phyloP scores from a whole-genome alignment of 37 sponge, comb jelly and placozoan species.

The Oopsacas minuta region DNA sequence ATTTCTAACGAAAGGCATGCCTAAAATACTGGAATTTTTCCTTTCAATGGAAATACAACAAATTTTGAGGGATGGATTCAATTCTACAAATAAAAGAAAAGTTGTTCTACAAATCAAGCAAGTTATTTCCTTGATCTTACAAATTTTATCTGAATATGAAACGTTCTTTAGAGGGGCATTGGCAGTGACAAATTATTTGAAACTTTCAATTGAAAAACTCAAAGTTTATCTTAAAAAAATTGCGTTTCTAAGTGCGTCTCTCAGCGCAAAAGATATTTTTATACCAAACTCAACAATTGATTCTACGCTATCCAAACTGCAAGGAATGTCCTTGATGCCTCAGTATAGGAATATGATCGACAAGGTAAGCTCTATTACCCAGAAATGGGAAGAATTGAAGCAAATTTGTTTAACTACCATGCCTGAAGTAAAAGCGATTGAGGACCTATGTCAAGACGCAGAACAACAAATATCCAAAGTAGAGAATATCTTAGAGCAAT shows the following conservation, averaged over 20 bases:
- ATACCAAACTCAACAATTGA: background rate
- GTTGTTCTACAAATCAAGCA: background rate
- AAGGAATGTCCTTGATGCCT: background rate
- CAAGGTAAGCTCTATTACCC: background rate
- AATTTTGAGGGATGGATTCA: background rate
- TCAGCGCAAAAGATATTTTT: background rate
- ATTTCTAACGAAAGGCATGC: background rate
- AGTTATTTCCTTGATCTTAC: background rate
- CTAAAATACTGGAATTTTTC: background rate
- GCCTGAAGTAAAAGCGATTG: background rate
- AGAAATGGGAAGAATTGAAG: background rate
- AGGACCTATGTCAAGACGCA: background rate
- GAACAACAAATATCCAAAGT: background rate
- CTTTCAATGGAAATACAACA: background rate
- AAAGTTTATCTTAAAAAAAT: background rate
- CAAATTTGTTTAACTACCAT: background rate
- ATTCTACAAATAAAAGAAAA: background rate
- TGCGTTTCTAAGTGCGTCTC: background rate
- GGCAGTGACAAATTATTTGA: background rate
- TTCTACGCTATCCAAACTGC: background rate
- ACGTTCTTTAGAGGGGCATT: background rate
- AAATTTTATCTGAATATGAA: background rate
- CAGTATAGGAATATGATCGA: background rate
- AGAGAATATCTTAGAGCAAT: background rate
- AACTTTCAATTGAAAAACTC: background rate